Evolutionary conservation across 2,797 vertebrate species (phyloP).

Genomic region (Pogonophryne albipinna): DNA sequence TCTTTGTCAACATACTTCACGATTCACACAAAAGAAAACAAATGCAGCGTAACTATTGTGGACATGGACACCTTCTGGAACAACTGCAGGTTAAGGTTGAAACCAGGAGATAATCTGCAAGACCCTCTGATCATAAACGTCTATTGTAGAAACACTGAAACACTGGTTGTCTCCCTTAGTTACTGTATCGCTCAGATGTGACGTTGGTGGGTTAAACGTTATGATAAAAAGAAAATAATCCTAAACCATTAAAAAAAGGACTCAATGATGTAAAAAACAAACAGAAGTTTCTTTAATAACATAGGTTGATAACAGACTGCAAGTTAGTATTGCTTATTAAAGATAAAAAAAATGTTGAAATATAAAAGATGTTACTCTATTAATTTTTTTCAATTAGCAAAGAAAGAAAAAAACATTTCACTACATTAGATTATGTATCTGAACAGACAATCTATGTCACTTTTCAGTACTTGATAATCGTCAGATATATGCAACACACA

Average conservation of each 20-base stretch:
- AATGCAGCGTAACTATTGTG: too few relatives aligned
- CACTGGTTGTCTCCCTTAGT: too few relatives aligned
- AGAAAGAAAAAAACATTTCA: not conserved
- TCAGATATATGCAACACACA: not conserved
- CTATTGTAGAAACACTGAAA: not conserved
- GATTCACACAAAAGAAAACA: too few relatives aligned
- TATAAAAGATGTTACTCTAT: not conserved
- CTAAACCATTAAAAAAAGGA: too few relatives aligned
- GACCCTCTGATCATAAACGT: not conserved
- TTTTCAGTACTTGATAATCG: fast-evolving
- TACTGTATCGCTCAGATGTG: too few relatives aligned
- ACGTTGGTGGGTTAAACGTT: too few relatives aligned
- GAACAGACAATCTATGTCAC: not conserved
- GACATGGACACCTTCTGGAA: not conserved
- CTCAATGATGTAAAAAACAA: too few relatives aligned
- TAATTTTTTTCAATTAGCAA: not conserved
- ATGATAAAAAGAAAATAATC: too few relatives aligned
- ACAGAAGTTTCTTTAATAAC: too few relatives aligned
- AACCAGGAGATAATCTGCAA: not conserved
- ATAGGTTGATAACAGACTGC: too few relatives aligned
- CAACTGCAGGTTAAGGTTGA: not conserved
- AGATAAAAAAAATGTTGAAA: not conserved
- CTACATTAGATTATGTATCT: not conserved
- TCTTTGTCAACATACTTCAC: too few relatives aligned
- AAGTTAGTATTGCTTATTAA: too few relatives aligned